Evolutionary conservation across 2,888 invertebrate genomes (phyloP), one percentile per base, ranked within the genome.

Genomic region (Periphyllus acericola): DNA sequence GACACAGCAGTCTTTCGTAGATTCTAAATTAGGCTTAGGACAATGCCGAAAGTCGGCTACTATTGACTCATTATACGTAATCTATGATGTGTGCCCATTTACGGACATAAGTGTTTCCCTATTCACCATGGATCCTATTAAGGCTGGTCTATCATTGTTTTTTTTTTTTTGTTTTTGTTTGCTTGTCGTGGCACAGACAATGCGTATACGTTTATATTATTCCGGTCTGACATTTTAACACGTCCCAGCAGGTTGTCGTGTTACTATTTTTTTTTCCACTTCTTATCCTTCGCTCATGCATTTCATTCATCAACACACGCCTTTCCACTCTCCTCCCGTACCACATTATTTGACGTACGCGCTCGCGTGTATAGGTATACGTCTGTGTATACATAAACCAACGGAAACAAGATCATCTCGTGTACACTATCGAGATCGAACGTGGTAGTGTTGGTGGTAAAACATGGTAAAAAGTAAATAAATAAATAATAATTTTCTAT

Each of bases 171-270:
- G 68, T 85, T 79, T 79, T 86, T 87, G 80, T 87, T 87, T 81
- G 60, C 72, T 81, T 55, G 78, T 78, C 79, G 52, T 40, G 79
- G 79, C 79, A 68, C 55, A 79, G 79, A 87, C 87, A 87, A 87
- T 87, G 72, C 80, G 40, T 74, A 71, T 86, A 86, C 86, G 72
- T 80, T 86, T 79, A 79, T 80, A 86, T 86, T 87, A 81, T 87
- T 87, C 74, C 74, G 55, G 74, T 80, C 80, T 81, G 87, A 74
- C 87, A 74, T 87, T 87, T 87, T 87, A 87, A 87, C 87, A 81
- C 87, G 87, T 87, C 79, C 60, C 87, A 81, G 87, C 87, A 81
- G 87, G 80, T 87, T 74, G 87, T 87, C 87, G 80, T 81, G 87
- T 80, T 87, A 87, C 87, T 74, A 80, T 87, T 80, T 86, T 79